Evolutionary conservation across 2,113 vertebrate species (phyloP), one percentile per base, ranked within the genome.

Genomic region (Notiomystis cincta): DNA sequence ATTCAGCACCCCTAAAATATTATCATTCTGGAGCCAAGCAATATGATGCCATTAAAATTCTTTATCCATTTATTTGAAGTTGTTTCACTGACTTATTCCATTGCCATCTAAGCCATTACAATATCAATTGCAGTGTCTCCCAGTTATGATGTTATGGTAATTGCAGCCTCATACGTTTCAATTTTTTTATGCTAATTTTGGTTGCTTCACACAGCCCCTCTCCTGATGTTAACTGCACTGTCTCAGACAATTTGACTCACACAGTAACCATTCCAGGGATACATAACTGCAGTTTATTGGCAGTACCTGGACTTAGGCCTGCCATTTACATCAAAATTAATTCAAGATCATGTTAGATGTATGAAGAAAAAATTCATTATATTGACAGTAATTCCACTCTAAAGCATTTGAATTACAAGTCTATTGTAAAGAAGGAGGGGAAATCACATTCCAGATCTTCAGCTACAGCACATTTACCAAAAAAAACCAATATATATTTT

Each of bases 51-150:
- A 66, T 85, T 95, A 86, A 93, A 93, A 58, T 87, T 42, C 77
- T 81, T 71, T 50, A 82, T 90, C 80, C 58, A 28, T 88, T 85
- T 76, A 82, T 88, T 70, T 71, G 60, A 95, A 86, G 88, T 72
- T 78, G 78, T 96, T 96, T 79, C 87, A 50, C 67, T 96, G 93
- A 86, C 86, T 93, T 95, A 53, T 47, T 83, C 71, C 61, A 31
- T 27, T 86, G 88, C 76, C 79, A 94, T 83, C 50, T 58, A 90
- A 79, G 82, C 71, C 53, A 83, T 91, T 95, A 75, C 58, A 87
- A 18, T 69, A 67, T 80, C 94, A 93, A 84, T 61, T 92, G 92
- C 67, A 76, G 42, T 62, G 56, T 62, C 57, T 92, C 81, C 28
- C 18, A 35, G 50, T 87, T 58, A 44, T 69, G 38, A 85, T 90